Base-by-base conservation (phyloP, 2,888 invertebrate species). In the Tetrapedia diversipes region DNA sequence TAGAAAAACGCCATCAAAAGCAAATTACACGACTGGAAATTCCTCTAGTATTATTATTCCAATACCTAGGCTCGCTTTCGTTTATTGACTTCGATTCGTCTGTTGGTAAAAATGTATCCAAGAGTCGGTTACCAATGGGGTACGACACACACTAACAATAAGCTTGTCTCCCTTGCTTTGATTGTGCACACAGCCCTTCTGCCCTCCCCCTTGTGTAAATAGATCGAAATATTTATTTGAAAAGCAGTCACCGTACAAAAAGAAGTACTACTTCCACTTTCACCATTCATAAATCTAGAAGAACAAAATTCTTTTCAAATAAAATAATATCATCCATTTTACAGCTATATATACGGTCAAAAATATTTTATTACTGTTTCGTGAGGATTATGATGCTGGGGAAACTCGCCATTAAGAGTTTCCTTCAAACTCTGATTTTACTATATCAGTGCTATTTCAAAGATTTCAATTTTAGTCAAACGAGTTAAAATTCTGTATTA, bases 211-310 rank as follows among this genome's bases (percentile, higher is more conserved):
- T 64, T 71, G 63, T 67, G 53, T 77, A 78, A 78, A 77, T 71
- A 76, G 45, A 78, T 78, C 63, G 78, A 63, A 71, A 77, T 71
- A 71, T 77, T 76, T 78, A 59, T 60, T 77, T 77, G 63, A 67
- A 78, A 78, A 77, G 77, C 71, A 47, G 67, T 63, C 67, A 41
- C 61, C 19, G 24, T 41, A 4, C 39, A 27, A n/a, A 37, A 51
- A 41, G 45, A 41, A 19, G 49, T 45, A 60, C 41, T 34, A 41
- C 59, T 54, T 24, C 7, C 43, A 64, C 39, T 32, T 2, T 19
- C n/a, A n/a, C n/a, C n/a, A n/a, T n/a, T n/a, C n/a, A n/a, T 10
- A 39, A 45, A 66, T 49, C 49, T 43, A 43, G 27, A 29, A 22
- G 39, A 32, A 32, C 41, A 19, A 29, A 45, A 56, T 72, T 56